Conservation (phyloP, 2,113 vertebrate genomes). For the Sylvietta virens region DNA sequence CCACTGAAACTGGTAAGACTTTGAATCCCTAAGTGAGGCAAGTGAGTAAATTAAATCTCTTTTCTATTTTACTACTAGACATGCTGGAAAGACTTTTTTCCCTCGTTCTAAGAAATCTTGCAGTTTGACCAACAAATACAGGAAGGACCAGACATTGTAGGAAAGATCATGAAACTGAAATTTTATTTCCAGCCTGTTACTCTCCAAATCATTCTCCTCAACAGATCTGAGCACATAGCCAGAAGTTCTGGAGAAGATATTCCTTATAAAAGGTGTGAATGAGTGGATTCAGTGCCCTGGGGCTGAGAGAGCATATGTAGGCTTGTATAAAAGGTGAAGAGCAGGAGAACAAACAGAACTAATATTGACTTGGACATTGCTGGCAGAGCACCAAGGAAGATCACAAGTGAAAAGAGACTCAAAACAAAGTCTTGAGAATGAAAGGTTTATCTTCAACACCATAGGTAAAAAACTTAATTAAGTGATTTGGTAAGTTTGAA, state of each 20-base stretch:
- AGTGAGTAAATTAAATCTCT: background rate
- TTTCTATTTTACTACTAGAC: background rate
- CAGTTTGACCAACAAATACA: background rate
- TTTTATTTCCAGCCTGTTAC: background rate
- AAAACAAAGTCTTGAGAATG: background rate
- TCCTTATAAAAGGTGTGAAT: background rate
- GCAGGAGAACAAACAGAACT: background rate
- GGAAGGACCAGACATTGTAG: background rate
- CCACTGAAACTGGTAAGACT: background rate
- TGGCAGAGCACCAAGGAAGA: background rate
- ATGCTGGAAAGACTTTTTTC: background rate
- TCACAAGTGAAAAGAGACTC: background rate
- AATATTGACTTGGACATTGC: background rate
- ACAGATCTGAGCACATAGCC: background rate
- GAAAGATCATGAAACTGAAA: background rate
- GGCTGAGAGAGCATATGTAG: fast-evolving
- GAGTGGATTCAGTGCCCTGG: background rate
- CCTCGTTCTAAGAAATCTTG: background rate
- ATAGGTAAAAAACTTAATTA: background rate
- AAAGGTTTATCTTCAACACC: background rate
- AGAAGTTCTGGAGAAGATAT: background rate
- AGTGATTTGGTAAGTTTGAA: background rate
- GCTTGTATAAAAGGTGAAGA: background rate
- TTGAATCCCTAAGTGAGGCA: background rate
- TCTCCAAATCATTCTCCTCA: background rate